A percentile compares a stretch with the other conserved stretches of the same genome.
Conservation (phyloP, 2,888 invertebrate genomes). For the Boloria euphrosyne region DNA sequence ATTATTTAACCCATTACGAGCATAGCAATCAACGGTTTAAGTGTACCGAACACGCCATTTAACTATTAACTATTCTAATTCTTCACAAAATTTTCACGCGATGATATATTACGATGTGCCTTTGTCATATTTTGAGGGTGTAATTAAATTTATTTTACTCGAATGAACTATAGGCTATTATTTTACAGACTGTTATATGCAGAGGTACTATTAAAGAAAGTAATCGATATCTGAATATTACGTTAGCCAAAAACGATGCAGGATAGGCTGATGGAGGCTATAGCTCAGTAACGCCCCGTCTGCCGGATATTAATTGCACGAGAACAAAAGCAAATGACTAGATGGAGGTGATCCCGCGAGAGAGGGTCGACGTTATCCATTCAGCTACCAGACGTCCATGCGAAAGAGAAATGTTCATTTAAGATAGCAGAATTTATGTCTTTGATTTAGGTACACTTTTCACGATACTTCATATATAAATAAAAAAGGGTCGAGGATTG, state of each 20-base stretch:
- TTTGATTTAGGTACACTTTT: slow-evolving; percentile 78
- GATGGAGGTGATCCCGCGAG: slow-evolving; percentile 78
- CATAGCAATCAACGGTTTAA: slow-evolving; percentile 41
- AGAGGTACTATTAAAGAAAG: neutral
- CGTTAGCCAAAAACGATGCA: slow-evolving; percentile 58
- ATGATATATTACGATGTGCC: slow-evolving; percentile 48
- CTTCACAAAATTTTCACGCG: slow-evolving; percentile 49
- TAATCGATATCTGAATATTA: slow-evolving; percentile 27
- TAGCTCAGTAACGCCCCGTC: slow-evolving; percentile 74
- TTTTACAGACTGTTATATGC: neutral
- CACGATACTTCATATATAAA: slow-evolving; percentile 42
- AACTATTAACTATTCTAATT: slow-evolving; percentile 58
- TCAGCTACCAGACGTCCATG: slow-evolving; percentile 77
- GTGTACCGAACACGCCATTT: slow-evolving; percentile 58
- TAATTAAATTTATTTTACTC: slow-evolving; percentile 12
- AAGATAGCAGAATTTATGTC: slow-evolving; percentile 81
- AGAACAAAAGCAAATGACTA: slow-evolving; percentile 82
- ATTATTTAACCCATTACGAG: slow-evolving; percentile 39
- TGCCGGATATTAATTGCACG: slow-evolving; percentile 79
- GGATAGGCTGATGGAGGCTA: slow-evolving; percentile 75
- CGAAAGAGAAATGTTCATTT: slow-evolving; percentile 80
- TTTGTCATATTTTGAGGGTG: slow-evolving; percentile 38
- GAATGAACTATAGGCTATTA: neutral
- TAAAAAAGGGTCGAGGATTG: slow-evolving; percentile 63
- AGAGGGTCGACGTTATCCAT: slow-evolving; percentile 80